Base-by-base conservation (phyloP, 2,113 vertebrate species). In the Hippocampus abdominalis region DNA sequence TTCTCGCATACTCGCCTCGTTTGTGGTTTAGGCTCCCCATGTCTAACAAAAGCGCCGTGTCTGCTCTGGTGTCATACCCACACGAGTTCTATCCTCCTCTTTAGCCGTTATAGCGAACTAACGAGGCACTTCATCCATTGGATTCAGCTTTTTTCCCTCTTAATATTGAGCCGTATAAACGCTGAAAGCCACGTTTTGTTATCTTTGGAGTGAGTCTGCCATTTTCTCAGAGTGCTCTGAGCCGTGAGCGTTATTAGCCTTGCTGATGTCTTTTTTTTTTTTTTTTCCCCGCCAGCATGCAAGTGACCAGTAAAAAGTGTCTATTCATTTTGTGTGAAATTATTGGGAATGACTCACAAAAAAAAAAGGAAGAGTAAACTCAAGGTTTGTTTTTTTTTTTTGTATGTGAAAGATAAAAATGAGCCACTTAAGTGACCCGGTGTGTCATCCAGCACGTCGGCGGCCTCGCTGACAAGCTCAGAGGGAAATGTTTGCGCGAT, bases 401-500 rank as follows among this genome's bases (percentile, higher is more conserved):
- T 59, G 25, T 29, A 13, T 7, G 13, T 0, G 57, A 56, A 56
- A 56, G 23, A 56, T 3, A 56, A 56, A 53, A n/a, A 23, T 2
- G 12, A 59, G 40, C 32, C n/a, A 64, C 21, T 62, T n/a, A n/a
- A 29, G 60, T 21, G 10, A 11, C 60, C 20, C 18, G 21, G 3
- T 25, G 21, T 25, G 39, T 23, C 62, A 23, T 42, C 61, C 36
- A 53, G 18, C 20, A 1, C 1, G 20, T 18, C 8, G 2, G 7
- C 16, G 21, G 9, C 51, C 51, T 53, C 21, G 18, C 20, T n/a
- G 51, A 53, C 51, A 7, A 16, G 48, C 48, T 49, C 48, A 16
- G 16, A 20, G 54, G 54, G 23, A 56, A 56, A 56, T 4, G n/a
- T 56, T 56, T 25, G 54, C 23, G 23, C 69, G 74, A 66, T 56